Conservation (phyloP, 2,888 invertebrate species). For the Xylota sylvarum region DNA sequence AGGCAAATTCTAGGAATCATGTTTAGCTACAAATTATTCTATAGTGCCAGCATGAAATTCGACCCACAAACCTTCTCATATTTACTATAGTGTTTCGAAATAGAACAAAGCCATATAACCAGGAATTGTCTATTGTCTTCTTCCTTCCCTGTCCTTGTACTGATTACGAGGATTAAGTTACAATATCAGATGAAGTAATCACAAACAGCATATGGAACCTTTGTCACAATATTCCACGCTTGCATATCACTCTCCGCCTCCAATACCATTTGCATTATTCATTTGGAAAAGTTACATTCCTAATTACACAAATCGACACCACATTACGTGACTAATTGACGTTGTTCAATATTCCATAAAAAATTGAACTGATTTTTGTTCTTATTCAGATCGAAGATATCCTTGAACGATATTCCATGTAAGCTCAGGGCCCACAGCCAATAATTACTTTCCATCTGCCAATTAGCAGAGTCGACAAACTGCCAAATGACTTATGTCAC, state of each 20-base stretch:
- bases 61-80: no score
- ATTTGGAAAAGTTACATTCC: constrained; percentile 13
- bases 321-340: constrained; percentile 23
- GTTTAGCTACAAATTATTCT: no score
- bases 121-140: no score
- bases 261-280: constrained; percentile 1
- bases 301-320: constrained; percentile 48
- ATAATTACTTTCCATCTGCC: constrained; percentile 67
- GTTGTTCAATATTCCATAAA: constrained; percentile 29
- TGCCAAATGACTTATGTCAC: constrained; percentile 52
- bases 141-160: no score
- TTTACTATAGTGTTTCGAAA: no score
- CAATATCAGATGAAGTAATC: background rate
- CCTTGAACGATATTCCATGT: constrained; percentile 39
- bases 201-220: background rate
- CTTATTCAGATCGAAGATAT: constrained; percentile 6
- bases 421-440: constrained; percentile 11
- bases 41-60: no score
- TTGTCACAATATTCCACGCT: background rate
- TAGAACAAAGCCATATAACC: no score
- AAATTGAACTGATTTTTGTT: constrained; percentile 14
- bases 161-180: background rate
- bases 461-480: constrained; percentile 57
- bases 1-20: no score
- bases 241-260: background rate